Conservation (phyloP, 2,888 invertebrate species). For the Sphecodes monilicornis region DNA sequence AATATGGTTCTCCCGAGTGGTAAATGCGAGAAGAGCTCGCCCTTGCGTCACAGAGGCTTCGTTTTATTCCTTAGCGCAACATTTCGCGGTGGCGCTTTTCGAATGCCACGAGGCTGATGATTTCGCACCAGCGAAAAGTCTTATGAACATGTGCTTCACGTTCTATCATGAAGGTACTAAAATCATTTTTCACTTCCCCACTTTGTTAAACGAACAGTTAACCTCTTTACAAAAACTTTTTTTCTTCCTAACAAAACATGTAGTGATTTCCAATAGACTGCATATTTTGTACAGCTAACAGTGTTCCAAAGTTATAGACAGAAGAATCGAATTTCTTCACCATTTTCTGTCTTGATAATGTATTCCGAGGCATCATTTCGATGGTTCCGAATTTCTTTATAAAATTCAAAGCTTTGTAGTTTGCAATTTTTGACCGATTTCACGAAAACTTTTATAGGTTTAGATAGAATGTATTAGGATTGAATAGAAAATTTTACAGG, state of each 20-base stretch:
- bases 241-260: too few species aligned
- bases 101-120: slow-evolving; percentile 91
- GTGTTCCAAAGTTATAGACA: too few species aligned
- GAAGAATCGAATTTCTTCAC: too few species aligned
- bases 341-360: too few species aligned
- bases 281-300: not conserved
- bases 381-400: too few species aligned
- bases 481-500: too few species aligned
- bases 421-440: too few species aligned
- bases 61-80: slow-evolving; percentile 89
- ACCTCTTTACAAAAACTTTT: too few species aligned
- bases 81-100: slow-evolving; percentile 89
- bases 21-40: slow-evolving; percentile 88
- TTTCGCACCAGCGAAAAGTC: slow-evolving; percentile 89
- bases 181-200: not conserved
- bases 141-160: slow-evolving; percentile 92
- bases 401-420: too few species aligned
- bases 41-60: slow-evolving; percentile 88
- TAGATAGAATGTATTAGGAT: too few species aligned
- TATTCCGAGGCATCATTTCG: too few species aligned
- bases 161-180: slow-evolving; percentile 89
- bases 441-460: too few species aligned
- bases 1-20: slow-evolving; percentile 89
- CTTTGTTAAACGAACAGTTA: not conserved
- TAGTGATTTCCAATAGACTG: not conserved